Base-by-base conservation (phyloP, 2,888 invertebrate genomes). In the Conops quadrifasciatus region DNA sequence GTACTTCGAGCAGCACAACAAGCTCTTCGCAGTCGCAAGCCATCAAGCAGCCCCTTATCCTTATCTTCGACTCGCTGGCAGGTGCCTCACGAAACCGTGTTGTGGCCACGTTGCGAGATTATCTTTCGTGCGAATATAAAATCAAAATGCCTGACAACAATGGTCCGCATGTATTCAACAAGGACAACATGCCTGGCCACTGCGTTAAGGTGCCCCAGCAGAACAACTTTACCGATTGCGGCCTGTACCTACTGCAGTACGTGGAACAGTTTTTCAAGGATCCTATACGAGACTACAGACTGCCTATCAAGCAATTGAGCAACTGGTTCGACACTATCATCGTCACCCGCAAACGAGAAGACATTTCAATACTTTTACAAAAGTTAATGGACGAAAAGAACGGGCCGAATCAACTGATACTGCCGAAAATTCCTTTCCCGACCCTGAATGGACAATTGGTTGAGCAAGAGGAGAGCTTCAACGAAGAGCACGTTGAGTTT, bases 141-240 rank as follows among this genome's bases (percentile, higher is more conserved):
- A 90, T 91, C 1, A 94, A 94, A 88, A 85, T 89, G 70, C 85
- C 75, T 4, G 75, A 75, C 7, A 74, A 68, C 21, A 73, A 91
- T 81, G 85, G 89, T 64, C 75, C 79, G 56, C 83, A 82, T 66
- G 53, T 78, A 0, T 96, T 94, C 83, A 92, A 91, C 76, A 95
- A 93, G 83, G 91, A 93, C 78, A 92, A 92, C 59, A 94, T 97
- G 79, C 93, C 93, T 81, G 97, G 96, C 5, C 91, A 92, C 76
- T 92, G 91, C 80, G 95, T 95, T 0, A 94, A 94, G 87, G 95
- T 96, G 75, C 98, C 98, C n/a, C 97, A 98, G 83, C 99, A 99
- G 87, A 94, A 92, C 76, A 99, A 99, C 88, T 96, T 93, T 83
- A 95, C 94, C 53, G 99, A 99, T 85, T 99, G 99, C 87, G 99